A percentile compares a stretch with the other conserved stretches of the same genome.
These are phyloP conservation scores for Otus sunia DNA, from an alignment of 2,113 vertebrate species.

Conservation along the genomic window DNA sequence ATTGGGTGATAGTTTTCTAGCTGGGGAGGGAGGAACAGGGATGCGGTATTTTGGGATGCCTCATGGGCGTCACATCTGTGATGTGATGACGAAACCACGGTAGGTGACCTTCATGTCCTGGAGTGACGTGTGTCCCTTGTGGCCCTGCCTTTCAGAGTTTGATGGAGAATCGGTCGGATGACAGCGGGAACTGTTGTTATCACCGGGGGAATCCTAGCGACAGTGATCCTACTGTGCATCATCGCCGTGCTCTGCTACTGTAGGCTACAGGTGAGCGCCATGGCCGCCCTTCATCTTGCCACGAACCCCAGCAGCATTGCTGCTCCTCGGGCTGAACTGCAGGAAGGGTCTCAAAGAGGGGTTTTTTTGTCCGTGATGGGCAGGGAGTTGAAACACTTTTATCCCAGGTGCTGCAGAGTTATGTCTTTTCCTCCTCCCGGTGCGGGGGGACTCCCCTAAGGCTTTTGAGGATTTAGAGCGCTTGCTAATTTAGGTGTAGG, in stretches of 20 bases:
- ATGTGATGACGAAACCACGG: not conserved
- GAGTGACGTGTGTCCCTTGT: not conserved
- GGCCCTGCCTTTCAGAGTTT: constrained; percentile 80
- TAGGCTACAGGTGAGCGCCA: constrained; percentile 89
- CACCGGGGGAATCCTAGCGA: constrained; percentile 98
- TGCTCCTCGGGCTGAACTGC: fast-evolving
- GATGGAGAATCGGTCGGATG: constrained; percentile 99
- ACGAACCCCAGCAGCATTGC: fast-evolving
- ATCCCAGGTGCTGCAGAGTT: not conserved
- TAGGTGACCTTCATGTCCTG: not conserved
- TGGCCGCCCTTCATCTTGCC: fast-evolving
- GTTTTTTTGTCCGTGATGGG: not conserved
- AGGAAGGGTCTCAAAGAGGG: too few species aligned
- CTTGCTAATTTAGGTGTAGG: not conserved
- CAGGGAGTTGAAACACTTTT: not conserved
- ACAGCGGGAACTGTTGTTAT: constrained; percentile 99
- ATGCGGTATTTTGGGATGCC: not conserved
- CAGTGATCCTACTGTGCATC: constrained; percentile 98
- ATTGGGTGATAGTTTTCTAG: not conserved
- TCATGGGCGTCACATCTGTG: fast-evolving
- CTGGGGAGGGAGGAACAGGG: not conserved
- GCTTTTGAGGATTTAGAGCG: not conserved
- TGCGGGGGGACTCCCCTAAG: not conserved
- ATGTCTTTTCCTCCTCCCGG: not conserved
- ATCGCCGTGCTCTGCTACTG: constrained; percentile 98